Conservation (phyloP, 53 echinoderm and acorn worm genomes). For the Mesocentrotus franciscanus region DNA sequence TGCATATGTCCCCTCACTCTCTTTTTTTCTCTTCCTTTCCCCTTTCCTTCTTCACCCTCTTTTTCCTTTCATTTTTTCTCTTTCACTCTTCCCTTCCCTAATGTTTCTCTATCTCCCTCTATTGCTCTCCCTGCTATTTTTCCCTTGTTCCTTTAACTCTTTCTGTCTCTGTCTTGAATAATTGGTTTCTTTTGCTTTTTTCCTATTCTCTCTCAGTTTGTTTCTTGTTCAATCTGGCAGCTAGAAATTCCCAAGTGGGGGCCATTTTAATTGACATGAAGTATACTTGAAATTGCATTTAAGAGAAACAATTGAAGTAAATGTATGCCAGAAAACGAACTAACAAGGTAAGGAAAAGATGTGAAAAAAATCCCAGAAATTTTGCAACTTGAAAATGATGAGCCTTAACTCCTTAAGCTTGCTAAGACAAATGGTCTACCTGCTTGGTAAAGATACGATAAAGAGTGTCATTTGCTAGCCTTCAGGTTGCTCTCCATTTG, state of each 20-base stretch:
- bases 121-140: neutral
- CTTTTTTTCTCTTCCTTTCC: neutral
- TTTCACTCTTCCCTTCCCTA: neutral
- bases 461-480: slow-evolving; percentile 2
- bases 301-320: no score
- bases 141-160: neutral
- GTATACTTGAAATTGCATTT: no score
- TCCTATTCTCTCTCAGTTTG: neutral
- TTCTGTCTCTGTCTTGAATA: neutral
- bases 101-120: neutral
- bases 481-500: neutral
- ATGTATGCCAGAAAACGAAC: no score
- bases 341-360: no score
- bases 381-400: neutral
- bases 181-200: neutral
- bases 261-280: no score
- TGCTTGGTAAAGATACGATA: neutral
- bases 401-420: neutral
- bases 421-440: neutral
- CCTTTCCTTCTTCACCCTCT: neutral
- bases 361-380: neutral
- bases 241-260: no score
- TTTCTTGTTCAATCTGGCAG: neutral
- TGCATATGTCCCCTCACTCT: neutral
- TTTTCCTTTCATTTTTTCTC: neutral